A percentile compares a stretch with the other conserved stretches of the same genome.
Evolutionary conservation across 2,113 vertebrate genomes (phyloP).

Genomic region (Oostethus manadensis): DNA sequence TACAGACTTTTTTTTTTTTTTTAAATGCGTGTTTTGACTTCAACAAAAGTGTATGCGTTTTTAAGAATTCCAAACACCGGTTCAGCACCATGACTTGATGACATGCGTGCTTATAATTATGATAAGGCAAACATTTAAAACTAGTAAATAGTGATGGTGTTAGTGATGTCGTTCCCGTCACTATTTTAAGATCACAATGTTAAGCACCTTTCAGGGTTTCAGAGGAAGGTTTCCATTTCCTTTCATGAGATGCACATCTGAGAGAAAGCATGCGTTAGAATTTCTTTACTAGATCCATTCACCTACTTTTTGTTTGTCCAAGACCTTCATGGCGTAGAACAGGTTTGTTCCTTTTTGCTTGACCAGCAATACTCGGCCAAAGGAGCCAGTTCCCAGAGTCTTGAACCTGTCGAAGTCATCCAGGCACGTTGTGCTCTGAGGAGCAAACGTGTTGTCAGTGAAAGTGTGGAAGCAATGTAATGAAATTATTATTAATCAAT

Average conservation of each 20-base stretch:
- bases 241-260: constrained; percentile 23
- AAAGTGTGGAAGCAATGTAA: constrained; percentile 10
- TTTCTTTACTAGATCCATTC: constrained; percentile 1
- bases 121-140: neutral
- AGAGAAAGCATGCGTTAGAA: neutral
- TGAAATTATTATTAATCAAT: no score
- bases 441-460: constrained; percentile 34
- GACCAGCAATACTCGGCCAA: constrained; percentile 97
- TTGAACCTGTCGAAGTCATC: constrained; percentile 98
- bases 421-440: constrained; percentile 88
- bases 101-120: neutral
- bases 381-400: constrained; percentile 96
- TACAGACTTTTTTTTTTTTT: no score
- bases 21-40: no score
- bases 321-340: constrained; percentile 99
- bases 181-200: constrained; percentile 38
- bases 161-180: constrained; percentile 49
- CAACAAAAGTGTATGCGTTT: neutral
- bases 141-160: no score
- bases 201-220: constrained; percentile 36
- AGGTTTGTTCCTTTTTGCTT: constrained; percentile 95
- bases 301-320: constrained; percentile 98
- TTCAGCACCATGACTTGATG: neutral
- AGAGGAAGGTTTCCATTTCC: constrained; percentile 56
- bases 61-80: neutral